These are phyloP conservation scores for Drosophila auraria DNA, from an alignment of 1,140 invertebrate genomes.

Conservation along the genomic window DNA sequence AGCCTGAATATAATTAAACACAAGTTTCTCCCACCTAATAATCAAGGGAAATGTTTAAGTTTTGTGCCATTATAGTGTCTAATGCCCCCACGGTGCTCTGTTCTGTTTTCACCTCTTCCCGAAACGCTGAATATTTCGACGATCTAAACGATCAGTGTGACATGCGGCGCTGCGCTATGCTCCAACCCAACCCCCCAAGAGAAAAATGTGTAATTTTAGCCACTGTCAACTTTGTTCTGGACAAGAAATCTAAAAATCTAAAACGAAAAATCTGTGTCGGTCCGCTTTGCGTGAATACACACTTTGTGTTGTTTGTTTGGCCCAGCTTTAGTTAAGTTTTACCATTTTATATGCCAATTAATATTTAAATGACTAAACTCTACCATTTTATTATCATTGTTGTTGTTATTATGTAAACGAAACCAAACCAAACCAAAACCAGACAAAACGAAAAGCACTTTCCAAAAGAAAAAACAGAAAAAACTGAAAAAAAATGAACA, in stretches of 20 bases:
- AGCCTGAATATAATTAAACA: neutral
- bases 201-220: conserved; percentile 32
- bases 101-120: neutral
- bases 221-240: conserved; percentile 14
- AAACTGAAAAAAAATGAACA: neutral
- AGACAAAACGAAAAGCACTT: conserved; percentile 27
- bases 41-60: neutral
- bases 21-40: too few relatives aligned
- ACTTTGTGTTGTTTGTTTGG: conserved; percentile 33
- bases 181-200: conserved; percentile 15
- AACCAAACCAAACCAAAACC: conserved; percentile 31
- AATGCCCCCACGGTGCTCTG: neutral
- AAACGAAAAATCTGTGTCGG: conserved; percentile 4
- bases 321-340: conserved; percentile 56
- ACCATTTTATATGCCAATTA: conserved; percentile 53
- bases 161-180: conserved; percentile 15
- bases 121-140: neutral
- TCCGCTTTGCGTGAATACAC: conserved; percentile 24
- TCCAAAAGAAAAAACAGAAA: conserved; percentile 3
- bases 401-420: conserved; percentile 77
- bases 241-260: conserved; percentile 2
- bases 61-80: neutral
- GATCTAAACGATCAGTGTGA: conserved; percentile 23
- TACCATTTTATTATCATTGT: conserved; percentile 82
- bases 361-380: conserved; percentile 81